A percentile compares a stretch with the other conserved stretches of the same genome.
Evolutionary conservation across 2,113 vertebrate species (phyloP).

Genomic region (Pelobates fuscus): DNA sequence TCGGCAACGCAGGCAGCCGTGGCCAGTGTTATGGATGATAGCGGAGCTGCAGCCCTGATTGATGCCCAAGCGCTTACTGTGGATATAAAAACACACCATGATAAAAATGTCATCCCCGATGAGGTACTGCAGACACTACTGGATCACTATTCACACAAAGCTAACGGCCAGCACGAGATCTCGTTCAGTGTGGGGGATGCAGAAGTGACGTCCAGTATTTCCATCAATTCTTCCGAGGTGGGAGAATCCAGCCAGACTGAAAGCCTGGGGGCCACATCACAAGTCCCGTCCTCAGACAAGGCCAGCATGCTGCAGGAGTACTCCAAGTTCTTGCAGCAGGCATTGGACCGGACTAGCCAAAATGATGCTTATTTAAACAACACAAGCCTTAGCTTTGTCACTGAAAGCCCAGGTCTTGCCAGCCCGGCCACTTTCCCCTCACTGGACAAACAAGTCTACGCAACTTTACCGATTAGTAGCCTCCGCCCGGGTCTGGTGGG

Average conservation of each 20-base stretch:
- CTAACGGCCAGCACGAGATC: constrained; percentile 94
- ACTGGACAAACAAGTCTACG: constrained; percentile 89
- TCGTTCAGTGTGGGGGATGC: constrained; percentile 91
- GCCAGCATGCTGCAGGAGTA: constrained; percentile 97
- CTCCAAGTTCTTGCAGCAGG: constrained; percentile 97
- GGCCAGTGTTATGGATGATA: constrained; percentile 88
- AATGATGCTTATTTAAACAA: constrained; percentile 98
- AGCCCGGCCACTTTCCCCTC: constrained; percentile 90
- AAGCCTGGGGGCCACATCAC: constrained; percentile 78
- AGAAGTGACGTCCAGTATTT: constrained; percentile 96
- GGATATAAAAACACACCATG: constrained; percentile 88
- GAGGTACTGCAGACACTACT: constrained; percentile 95
- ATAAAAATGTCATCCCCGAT: constrained; percentile 94
- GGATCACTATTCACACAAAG: constrained; percentile 96
- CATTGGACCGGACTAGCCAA: constrained; percentile 98
- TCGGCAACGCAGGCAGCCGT: constrained; percentile 87
- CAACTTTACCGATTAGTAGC: constrained; percentile 83
- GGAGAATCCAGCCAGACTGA: constrained; percentile 84
- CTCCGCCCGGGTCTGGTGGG: constrained; percentile 94
- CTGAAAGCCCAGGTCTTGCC: constrained; percentile 87
- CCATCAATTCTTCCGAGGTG: constrained; percentile 91
- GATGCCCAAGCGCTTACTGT: constrained; percentile 84
- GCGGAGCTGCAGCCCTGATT: constrained; percentile 83
- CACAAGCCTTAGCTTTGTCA: constrained; percentile 93
- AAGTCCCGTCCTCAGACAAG: constrained; percentile 88